Conservation (phyloP, 1,140 invertebrate genomes). For the Oedothorax gibbosus region DNA sequence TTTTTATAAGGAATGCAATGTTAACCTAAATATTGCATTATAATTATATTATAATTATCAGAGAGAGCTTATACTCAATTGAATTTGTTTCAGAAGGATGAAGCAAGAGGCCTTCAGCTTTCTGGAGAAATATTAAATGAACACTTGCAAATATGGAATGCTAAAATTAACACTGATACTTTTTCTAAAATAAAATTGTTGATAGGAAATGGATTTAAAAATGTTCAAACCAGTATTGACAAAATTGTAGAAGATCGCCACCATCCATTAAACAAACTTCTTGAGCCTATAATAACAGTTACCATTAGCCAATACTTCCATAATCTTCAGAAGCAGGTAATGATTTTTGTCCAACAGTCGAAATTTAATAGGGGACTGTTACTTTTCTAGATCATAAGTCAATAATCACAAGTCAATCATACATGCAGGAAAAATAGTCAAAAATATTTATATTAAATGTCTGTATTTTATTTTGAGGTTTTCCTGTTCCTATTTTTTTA, state of each 20-base stretch:
- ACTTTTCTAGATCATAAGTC: too few species aligned
- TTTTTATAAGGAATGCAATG: too few species aligned
- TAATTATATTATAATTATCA: too few species aligned
- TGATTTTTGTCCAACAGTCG: neutral
- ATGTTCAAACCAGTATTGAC: neutral
- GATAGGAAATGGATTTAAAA: neutral
- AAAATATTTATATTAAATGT: too few species aligned
- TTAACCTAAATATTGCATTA: too few species aligned
- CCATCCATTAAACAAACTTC: constrained; percentile 11
- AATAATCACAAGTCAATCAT: too few species aligned
- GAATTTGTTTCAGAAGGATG: neutral
- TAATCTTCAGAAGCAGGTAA: constrained; percentile 13
- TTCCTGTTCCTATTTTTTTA: too few species aligned
- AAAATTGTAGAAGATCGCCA: neutral
- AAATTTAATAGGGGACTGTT: too few species aligned
- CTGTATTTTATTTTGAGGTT: too few species aligned
- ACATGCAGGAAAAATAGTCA: too few species aligned
- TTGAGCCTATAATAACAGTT: constrained; percentile 9
- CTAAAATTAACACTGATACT: neutral
- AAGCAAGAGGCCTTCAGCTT: neutral
- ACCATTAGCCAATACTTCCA: neutral
- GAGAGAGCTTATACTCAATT: neutral
- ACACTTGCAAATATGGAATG: constrained; percentile 5
- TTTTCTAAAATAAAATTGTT: neutral
- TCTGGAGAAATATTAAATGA: neutral